phyloP scores from a whole-genome alignment of 2,113 vertebrate species.

The Vanacampus margaritifer region DNA sequence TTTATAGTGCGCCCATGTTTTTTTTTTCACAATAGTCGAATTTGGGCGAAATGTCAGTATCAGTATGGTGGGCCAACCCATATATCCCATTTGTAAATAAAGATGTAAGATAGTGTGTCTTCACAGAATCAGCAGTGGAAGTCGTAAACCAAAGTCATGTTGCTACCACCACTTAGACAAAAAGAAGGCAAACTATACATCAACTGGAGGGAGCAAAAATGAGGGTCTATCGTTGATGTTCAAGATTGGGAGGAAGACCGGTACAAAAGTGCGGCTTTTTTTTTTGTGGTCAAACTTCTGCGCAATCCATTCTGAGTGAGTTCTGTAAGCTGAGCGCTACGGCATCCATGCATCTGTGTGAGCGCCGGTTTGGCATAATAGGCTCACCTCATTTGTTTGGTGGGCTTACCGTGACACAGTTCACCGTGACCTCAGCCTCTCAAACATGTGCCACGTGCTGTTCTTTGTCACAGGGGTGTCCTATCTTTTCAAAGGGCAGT shows the following conservation, averaged over 20 bases:
- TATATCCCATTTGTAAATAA: too few species aligned
- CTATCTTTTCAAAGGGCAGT: constrained; percentile 53
- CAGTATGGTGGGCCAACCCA: too few species aligned
- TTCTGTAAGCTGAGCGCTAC: constrained; percentile 26
- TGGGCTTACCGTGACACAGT: constrained; percentile 62
- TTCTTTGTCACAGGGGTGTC: constrained; percentile 50
- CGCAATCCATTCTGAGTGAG: constrained; percentile 21
- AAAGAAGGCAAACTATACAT: too few species aligned
- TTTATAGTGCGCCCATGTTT: too few species aligned
- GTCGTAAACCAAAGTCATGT: too few species aligned
- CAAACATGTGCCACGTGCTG: constrained; percentile 54
- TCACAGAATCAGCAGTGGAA: too few species aligned
- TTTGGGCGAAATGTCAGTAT: too few species aligned
- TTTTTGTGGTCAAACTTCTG: constrained; percentile 8
- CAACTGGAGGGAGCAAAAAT: background rate
- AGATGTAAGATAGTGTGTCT: too few species aligned
- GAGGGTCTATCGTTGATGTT: constrained; percentile 51
- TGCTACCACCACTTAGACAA: background rate
- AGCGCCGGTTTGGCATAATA: constrained; percentile 65
- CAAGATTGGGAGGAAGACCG: constrained; percentile 32
- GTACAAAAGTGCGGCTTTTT: constrained; percentile 35
- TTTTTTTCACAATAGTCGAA: too few species aligned
- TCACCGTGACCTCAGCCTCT: constrained; percentile 68
- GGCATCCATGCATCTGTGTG: constrained; percentile 40
- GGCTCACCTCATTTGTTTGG: constrained; percentile 66